These are phyloP conservation scores for Cariama cristata DNA, from an alignment of 2,113 vertebrate species.

Conservation along the genomic window DNA sequence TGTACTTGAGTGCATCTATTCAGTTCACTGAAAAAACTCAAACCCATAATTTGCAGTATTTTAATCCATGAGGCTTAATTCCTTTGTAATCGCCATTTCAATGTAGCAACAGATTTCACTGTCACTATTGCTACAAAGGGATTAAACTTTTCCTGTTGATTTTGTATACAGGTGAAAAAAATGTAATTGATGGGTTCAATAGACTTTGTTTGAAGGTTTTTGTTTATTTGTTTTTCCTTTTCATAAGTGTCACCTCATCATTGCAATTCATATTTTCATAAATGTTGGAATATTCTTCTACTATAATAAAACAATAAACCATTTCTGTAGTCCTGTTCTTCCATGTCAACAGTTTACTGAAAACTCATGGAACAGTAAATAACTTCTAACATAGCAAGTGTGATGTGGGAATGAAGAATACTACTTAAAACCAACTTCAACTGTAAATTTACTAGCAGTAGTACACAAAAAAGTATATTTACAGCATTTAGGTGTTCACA, in stretches of 20 bases:
- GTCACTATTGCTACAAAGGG: background rate
- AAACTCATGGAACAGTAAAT: background rate
- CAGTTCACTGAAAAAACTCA: background rate
- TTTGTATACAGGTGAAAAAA: background rate
- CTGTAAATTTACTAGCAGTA: background rate
- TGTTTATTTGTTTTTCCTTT: background rate
- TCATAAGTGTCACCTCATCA: background rate
- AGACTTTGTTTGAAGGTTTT: background rate
- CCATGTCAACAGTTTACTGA: background rate
- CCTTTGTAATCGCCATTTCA: slow-evolving; percentile 14
- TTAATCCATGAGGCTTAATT: slow-evolving; percentile 37
- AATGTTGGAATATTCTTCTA: background rate
- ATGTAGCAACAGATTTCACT: background rate
- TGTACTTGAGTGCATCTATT: slow-evolving; percentile 17
- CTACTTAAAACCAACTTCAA: background rate
- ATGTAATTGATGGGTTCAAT: background rate
- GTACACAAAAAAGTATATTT: background rate
- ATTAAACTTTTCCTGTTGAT: background rate
- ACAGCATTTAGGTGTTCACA: background rate
- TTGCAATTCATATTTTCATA: background rate
- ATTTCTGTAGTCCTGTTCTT: background rate
- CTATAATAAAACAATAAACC: background rate
- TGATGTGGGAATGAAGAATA: background rate
- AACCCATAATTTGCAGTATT: slow-evolving; percentile 34
- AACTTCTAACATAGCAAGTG: background rate